Base-by-base conservation (phyloP, 2,888 invertebrate genomes). In the Stenotaenia linearis region DNA sequence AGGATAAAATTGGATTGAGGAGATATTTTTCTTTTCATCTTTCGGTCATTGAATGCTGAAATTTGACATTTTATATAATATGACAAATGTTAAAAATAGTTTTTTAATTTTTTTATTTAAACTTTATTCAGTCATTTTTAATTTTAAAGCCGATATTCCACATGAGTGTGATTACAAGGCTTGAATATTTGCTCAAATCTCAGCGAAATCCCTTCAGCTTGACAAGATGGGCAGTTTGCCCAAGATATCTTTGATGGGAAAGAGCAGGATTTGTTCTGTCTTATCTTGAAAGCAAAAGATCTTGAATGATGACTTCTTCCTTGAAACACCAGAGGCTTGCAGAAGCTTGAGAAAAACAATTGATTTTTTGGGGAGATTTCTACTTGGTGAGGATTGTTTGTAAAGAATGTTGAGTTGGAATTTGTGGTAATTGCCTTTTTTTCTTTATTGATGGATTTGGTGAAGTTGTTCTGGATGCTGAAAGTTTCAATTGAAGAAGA, bases 161-260 rank as follows among this genome's bases (percentile, higher is more conserved):
- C 25, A 25, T 28, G 25, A 69, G 10, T 69, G 69, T 69, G 69
- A 69, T 69, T 69, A 69, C 69, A 69, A 25, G 69, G 9, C 69
- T 28, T 69, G 69, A 69, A 69, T 69, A 28, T 69, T 69, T 69
- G 69, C 69, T 69, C 69, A 69, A 69, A 69, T 28, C 69, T 69
- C 25, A 69, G 69, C 25, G 25, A 69, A 69, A 69, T 69, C 69
- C 69, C 28, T n/a, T 69, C 69, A 69, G 69, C 69, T 69, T 69
- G 69, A 69, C 69, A 69, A 69, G 69, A 69, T 69, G 69, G 69
- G 69, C 69, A 69, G 69, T 69, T 69, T 69, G 69, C 69, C 69
- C 69, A 69, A 69, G 69, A 69, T 69, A 69, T 69, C 69, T 69
- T 69, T 69, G 69, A 69, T 69, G 69, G 69, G 69, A 69, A 69